Base-by-base conservation (phyloP, 1,140 invertebrate species). In the Cataglyphis hispanica region DNA sequence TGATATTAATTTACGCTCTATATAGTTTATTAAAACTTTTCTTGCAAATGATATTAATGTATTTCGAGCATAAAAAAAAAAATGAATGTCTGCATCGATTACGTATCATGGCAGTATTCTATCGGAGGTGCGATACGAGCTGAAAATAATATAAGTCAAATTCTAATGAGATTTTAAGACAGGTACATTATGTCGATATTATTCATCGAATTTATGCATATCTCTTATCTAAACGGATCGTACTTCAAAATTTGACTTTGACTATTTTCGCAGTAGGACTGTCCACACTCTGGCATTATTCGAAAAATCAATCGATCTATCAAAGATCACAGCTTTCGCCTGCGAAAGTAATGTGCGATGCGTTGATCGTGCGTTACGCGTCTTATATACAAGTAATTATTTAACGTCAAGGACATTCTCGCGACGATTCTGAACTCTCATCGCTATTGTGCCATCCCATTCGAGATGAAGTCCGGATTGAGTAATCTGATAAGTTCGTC, bases 401-500 rank as follows among this genome's bases (percentile, higher is more conserved):
- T n/a, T 66, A 13, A 53, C 27, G 22, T 76, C 60, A n/a, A 64
- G 19, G 13, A 40, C 25, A 53, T 78, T 78, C 27, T 25, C 61
- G 13, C 46, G 61, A 50, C 31, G 66, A 78, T 13, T 50, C 63
- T 69, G n/a, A 67, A 67, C 43, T 53, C 61, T 46, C 27, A 37
- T 56, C 37, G 80, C 13, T 46, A n/a, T 27, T 77, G 72, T 53
- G 10, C 16, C 43, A 27, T 64, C 11, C 81, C 25, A 50, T 75
- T 75, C 69, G 7, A 74, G 25, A 40, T 22, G 27, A 37, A 53
- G 13, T 40, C 27, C 53, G 19, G 27, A 25, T 37, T 56, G 50
- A 43, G 3, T 25, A 67, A 89, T 40, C 56, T 31, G 64, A 1
- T 88, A 80, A 27, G 46, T 77, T 56, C 58, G n/a, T 40, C 64